These are phyloP conservation scores for Drosophila guanche DNA, from an alignment of 1,140 invertebrate species.

Conservation along the genomic window DNA sequence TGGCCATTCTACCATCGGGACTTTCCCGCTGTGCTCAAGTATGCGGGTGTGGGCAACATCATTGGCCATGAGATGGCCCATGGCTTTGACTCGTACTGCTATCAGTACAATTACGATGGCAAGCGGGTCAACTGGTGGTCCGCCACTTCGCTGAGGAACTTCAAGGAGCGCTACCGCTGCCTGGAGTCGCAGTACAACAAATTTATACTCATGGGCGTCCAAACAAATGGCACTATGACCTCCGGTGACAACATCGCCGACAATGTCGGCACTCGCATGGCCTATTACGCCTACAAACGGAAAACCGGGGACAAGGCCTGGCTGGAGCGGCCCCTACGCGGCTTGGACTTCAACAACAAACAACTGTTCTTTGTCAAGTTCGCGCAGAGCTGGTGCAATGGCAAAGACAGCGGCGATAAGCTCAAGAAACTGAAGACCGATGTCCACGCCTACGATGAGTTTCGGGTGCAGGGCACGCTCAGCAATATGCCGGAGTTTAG, in stretches of 20 bases:
- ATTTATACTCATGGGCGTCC: constrained; percentile 61
- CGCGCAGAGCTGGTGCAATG: constrained; percentile 85
- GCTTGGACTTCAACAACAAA: constrained; percentile 85
- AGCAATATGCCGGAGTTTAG: constrained; percentile 88
- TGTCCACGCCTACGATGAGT: constrained; percentile 83
- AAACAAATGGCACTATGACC: constrained; percentile 91
- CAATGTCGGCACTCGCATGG: constrained; percentile 93
- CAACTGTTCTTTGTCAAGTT: constrained; percentile 86
- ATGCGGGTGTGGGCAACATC: constrained; percentile 87
- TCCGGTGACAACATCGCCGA: constrained; percentile 96
- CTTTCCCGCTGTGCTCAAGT: constrained; percentile 81
- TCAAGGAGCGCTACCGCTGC: constrained; percentile 90
- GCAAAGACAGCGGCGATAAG: constrained; percentile 83
- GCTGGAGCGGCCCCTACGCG: constrained; percentile 84
- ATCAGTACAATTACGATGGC: constrained; percentile 91
- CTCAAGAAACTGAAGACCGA: constrained; percentile 63
- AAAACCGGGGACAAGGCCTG: constrained; percentile 83
- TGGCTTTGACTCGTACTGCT: constrained; percentile 87
- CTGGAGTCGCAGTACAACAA: constrained; percentile 93
- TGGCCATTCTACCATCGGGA: constrained; percentile 69
- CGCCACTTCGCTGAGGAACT: constrained; percentile 86
- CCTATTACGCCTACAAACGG: constrained; percentile 86
- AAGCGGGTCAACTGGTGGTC: constrained; percentile 94
- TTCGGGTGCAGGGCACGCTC: constrained; percentile 87
- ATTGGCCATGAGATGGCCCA: constrained; percentile 90